Conservation (phyloP, 2,113 vertebrate species). For the Chunga burmeisteri region DNA sequence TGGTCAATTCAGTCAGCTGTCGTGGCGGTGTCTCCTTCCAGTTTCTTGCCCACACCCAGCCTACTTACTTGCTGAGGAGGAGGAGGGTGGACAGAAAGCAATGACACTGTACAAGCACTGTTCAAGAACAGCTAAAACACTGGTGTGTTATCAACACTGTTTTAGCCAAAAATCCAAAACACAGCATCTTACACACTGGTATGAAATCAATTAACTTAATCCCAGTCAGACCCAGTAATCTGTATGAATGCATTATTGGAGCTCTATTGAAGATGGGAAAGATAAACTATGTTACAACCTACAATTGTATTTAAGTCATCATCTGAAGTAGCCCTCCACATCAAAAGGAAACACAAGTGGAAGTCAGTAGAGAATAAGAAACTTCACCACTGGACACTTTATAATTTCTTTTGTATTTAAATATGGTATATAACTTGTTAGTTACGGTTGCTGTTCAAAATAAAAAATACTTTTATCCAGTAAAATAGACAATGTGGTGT, state of each 20-base stretch:
- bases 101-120: not conserved
- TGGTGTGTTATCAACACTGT: not conserved
- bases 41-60: not conserved
- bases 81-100: not conserved
- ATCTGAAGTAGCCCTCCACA: not conserved
- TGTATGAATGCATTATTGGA: not conserved
- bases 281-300: not conserved
- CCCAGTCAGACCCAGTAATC: fast-evolving
- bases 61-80: not conserved
- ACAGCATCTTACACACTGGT: fast-evolving
- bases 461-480: not conserved
- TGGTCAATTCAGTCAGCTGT: not conserved
- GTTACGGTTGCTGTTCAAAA: not conserved
- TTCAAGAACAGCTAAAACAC: not conserved
- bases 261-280: not conserved
- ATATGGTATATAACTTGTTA: not conserved
- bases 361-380: not conserved
- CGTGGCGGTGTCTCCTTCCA: not conserved
- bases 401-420: not conserved
- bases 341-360: not conserved
- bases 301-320: not conserved
- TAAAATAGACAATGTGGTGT: not conserved
- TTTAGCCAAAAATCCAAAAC: not conserved
- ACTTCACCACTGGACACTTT: not conserved
- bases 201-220: not conserved